phyloP scores from a whole-genome alignment of 2,888 invertebrate species.

The Clivina fossor region DNA sequence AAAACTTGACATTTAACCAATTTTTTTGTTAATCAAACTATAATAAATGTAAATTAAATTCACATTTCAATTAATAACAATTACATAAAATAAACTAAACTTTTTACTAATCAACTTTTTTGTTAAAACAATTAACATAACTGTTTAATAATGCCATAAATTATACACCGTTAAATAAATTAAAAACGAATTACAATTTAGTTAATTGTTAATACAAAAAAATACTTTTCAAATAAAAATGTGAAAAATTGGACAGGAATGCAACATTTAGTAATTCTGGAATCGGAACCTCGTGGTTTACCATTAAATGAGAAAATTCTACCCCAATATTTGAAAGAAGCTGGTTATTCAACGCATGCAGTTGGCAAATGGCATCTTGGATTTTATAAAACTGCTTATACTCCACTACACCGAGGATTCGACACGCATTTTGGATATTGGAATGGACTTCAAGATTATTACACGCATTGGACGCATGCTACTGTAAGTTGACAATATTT shows the following conservation, averaged over 20 bases:
- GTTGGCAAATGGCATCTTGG: constrained; percentile 90
- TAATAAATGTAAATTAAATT: no score
- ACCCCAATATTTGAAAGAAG: constrained; percentile 64
- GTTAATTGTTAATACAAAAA: not conserved
- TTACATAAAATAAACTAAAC: no score
- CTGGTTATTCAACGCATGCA: constrained; percentile 74
- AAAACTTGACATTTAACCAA: no score
- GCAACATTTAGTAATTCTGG: constrained; percentile 71
- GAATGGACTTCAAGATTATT: constrained; percentile 81
- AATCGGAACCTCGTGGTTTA: constrained; percentile 74
- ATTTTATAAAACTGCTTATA: constrained; percentile 68
- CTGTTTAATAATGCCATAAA: no score
- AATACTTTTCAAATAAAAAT: not conserved
- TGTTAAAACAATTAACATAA: no score
- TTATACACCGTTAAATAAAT: no score
- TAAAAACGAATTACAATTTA: no score
- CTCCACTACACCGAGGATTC: constrained; percentile 76
- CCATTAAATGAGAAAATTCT: constrained; percentile 61
- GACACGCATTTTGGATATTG: constrained; percentile 83
- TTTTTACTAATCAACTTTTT: no score
- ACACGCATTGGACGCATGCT: constrained; percentile 60
- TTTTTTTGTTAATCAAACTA: no score
- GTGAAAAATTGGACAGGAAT: constrained; percentile 58
- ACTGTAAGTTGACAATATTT: constrained; percentile 56
- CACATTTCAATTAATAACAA: no score